A percentile compares a stretch with the other conserved stretches of the same genome.
These are phyloP conservation scores for Rhyacophila brunnea DNA, from an alignment of 1,140 invertebrate genomes.

Conservation along the genomic window DNA sequence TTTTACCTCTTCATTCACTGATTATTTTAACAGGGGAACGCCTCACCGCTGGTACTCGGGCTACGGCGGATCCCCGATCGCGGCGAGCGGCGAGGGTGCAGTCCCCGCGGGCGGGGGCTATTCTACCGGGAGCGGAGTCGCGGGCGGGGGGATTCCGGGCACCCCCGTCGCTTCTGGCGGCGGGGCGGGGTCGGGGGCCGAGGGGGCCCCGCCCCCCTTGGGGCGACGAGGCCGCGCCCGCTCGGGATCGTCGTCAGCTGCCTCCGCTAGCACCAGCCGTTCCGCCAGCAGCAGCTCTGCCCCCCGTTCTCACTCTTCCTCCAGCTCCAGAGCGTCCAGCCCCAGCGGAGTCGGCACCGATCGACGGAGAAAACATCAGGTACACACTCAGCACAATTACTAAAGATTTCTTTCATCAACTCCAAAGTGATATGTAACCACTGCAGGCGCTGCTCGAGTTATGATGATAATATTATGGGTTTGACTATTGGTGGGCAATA, in stretches of 20 bases:
- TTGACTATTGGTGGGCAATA: no score
- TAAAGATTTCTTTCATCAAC: no score
- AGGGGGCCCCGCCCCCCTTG: background rate
- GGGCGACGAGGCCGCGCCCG: constrained; percentile 43
- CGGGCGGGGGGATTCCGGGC: constrained; percentile 7
- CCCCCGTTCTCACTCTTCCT: constrained; percentile 48
- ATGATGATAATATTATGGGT: no score
- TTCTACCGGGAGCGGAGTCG: constrained; percentile 37
- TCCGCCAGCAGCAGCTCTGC: constrained; percentile 49
- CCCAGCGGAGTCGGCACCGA: constrained; percentile 40
- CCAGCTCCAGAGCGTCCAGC: constrained; percentile 48
- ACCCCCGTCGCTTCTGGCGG: constrained; percentile 38
- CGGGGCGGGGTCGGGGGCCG: constrained; percentile 3
- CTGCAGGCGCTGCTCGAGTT: no score
- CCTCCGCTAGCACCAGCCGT: constrained; percentile 48
- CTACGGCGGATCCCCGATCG: constrained; percentile 35
- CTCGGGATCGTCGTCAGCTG: constrained; percentile 51
- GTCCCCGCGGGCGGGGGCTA: constrained; percentile 25
- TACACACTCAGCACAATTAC: no score
- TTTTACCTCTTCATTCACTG: no score
- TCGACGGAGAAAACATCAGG: constrained; percentile 39
- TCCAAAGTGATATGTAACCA: no score
- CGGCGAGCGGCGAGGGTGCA: constrained; percentile 5
- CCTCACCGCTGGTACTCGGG: constrained; percentile 25
- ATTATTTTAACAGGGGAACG: constrained; percentile 12